phyloP scores from a whole-genome alignment of 2,888 invertebrate species.

The Dichetophora obliterata region DNA sequence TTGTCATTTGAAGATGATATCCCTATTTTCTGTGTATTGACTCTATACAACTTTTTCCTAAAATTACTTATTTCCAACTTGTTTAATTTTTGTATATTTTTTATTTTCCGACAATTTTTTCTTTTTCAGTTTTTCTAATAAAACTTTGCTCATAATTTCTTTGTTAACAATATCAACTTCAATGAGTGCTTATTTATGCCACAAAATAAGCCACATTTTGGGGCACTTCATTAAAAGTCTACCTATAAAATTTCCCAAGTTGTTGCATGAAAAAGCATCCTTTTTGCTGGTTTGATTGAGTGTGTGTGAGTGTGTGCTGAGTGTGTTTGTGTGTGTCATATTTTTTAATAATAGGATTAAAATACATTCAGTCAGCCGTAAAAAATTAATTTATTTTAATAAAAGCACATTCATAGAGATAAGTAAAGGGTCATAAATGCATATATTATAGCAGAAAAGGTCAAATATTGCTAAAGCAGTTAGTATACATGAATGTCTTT shows the following conservation, averaged over 20 bases:
- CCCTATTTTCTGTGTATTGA: neutral
- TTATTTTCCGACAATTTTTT: no score
- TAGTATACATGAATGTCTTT: no score
- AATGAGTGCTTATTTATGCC: neutral
- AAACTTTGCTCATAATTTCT: constrained; percentile 3
- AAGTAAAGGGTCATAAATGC: no score
- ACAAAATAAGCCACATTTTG: neutral
- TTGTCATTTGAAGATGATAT: neutral
- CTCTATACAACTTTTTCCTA: neutral
- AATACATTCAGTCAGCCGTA: neutral
- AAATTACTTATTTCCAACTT: no score
- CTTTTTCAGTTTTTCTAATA: neutral
- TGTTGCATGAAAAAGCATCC: neutral
- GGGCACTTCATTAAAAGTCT: neutral
- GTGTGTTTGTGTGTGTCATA: neutral
- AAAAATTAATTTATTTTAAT: neutral
- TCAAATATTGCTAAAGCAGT: no score
- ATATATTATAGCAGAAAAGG: no score
- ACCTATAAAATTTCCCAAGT: neutral
- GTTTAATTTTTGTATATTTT: neutral
- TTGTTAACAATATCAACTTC: neutral
- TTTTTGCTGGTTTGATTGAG: no score
- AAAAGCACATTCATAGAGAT: no score
- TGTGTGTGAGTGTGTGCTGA: no score
- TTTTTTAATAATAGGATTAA: constrained; percentile 4